phyloP scores from a whole-genome alignment of 2,888 invertebrate species.

The Archips crataeganus region DNA sequence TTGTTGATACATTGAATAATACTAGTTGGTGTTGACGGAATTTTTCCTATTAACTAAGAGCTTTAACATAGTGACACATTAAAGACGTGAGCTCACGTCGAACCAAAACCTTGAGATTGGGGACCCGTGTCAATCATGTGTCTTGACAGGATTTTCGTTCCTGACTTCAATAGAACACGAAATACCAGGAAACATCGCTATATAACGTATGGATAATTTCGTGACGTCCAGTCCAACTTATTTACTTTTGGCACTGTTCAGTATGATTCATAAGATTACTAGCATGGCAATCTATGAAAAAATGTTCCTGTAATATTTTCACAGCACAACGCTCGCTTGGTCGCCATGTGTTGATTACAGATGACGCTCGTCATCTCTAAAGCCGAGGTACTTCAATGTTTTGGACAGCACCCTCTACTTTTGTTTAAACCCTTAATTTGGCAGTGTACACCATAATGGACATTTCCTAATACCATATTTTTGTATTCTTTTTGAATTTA shows the following conservation, averaged over 20 bases:
- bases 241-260: not conserved
- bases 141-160: not conserved
- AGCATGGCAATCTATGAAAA: no score
- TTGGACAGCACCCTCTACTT: no score
- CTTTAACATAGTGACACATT: conserved; percentile 10
- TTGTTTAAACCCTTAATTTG: no score
- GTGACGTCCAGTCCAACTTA: not conserved
- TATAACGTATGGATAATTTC: not conserved
- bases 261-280: not conserved
- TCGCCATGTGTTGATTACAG: no score
- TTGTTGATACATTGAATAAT: no score
- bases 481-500: no score
- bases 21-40: not conserved
- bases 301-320: no score
- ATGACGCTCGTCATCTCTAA: no score
- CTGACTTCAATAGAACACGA: not conserved
- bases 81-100: conserved; percentile 1
- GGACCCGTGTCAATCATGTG: conserved; percentile 28
- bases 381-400: no score
- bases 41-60: not conserved
- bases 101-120: conserved; percentile 18
- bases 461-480: no score
- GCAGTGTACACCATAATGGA: no score
- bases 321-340: no score
- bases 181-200: not conserved